Base-by-base conservation (phyloP, 2,797 vertebrate genomes). In the Catostomus latipinnis region DNA sequence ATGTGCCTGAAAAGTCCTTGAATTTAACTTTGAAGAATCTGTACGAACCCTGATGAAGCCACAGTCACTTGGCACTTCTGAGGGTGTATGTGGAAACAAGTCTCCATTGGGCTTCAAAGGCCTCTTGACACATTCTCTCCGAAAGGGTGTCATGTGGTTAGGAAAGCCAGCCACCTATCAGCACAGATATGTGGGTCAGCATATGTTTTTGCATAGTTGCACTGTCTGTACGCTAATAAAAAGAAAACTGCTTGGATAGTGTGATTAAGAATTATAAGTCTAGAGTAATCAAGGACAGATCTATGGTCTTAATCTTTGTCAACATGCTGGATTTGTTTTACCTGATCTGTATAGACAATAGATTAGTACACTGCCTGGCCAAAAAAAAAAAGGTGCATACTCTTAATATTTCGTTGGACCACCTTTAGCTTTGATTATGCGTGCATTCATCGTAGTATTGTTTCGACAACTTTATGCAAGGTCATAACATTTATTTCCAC, bases 61-160 rank as follows among this genome's bases (percentile, higher is more conserved):
- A 80, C 80, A 82, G 84, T 83, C 84, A 75, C 53, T 76, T 82
- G 75, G 34, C 58, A 18, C 1, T 81, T 76, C 71, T 86, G 43
- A 76, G 54, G 63, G 61, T 69, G 86, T 89, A 85, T 82, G 57
- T 90, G 88, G 89, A 78, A 81, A 67, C 81, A 83, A 85, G 88
- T 82, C 84, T 87, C 56, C 80, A 85, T 84, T 88, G 80, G 71
- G 82, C 86, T 8, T 3, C 88, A 54, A 78, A 18, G 84, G 77
- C 87, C 84, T 14, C 67, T 70, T 71, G 18, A 45, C 85, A 85
- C 50, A 22, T 80, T 80, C 88, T 76, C 48, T 6, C 75, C 83
- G 63, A 80, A 22, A 74, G 72, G 87, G 80, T 63, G 80, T 84
- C 58, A 22, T 83, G 80, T 87, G 69, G 16, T 88, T 91, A 88